These are phyloP conservation scores for Gymnocephalus cernua DNA, from an alignment of 2,113 vertebrate species.

Conservation along the genomic window DNA sequence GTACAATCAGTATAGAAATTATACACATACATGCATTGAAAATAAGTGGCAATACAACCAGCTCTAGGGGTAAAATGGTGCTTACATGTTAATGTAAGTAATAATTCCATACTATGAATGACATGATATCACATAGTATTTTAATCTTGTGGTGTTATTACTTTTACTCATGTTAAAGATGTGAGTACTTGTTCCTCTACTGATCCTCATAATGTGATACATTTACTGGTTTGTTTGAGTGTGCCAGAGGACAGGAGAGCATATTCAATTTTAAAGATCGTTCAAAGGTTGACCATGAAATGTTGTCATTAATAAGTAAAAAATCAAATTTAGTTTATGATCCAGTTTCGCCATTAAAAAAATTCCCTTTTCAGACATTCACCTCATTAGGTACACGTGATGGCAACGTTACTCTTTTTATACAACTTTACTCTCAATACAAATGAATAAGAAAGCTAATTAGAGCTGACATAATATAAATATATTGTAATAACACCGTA, in stretches of 20 bases:
- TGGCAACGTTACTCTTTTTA: too few species aligned
- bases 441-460: conserved; percentile 21
- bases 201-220: neutral
- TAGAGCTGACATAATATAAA: neutral
- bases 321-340: neutral
- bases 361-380: too few species aligned
- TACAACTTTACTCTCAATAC: too few species aligned
- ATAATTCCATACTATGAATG: neutral
- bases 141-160: neutral
- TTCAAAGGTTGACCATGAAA: neutral
- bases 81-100: neutral
- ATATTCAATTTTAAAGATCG: neutral
- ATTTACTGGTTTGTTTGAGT: neutral
- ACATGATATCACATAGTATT: neutral
- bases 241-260: neutral
- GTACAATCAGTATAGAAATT: neutral
- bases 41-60: neutral
- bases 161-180: neutral
- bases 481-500: neutral
- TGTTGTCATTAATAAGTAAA: neutral
- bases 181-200: neutral
- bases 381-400: too few species aligned
- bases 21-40: neutral
- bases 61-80: neutral
- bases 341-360: too few species aligned